Percentiles rank a stretch among this genome's conserved stretches.
Evolutionary conservation across 2,888 invertebrate species (phyloP).

Genomic region (Caenorhabditis panamensis): DNA sequence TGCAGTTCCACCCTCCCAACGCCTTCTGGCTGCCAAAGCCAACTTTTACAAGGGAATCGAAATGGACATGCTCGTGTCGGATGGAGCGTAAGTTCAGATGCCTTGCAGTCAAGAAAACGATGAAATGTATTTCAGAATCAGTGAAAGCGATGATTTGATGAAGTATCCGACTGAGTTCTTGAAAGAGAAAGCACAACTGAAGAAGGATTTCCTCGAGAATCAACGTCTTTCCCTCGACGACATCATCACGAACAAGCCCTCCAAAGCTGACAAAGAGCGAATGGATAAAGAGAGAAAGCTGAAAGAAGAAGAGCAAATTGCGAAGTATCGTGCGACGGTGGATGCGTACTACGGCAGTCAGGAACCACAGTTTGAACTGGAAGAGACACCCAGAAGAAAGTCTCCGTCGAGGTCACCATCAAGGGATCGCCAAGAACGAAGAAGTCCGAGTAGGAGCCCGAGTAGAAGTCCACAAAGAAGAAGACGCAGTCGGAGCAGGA

Average conservation of each 20-base stretch:
- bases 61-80: constrained; percentile 84
- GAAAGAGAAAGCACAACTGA: constrained; percentile 88
- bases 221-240: constrained; percentile 29
- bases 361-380: constrained; percentile 9
- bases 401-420: constrained; percentile 32
- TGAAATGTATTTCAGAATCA: constrained; percentile 28
- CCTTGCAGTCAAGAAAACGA: background rate
- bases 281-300: constrained; percentile 50
- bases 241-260: constrained; percentile 27
- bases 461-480: constrained; percentile 6
- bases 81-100: constrained; percentile 38
- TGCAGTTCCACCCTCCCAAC: constrained; percentile 94
- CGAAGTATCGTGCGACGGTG: background rate
- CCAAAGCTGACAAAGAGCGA: constrained; percentile 9
- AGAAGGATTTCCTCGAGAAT: constrained; percentile 52
- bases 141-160: constrained; percentile 29
- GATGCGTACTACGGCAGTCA: constrained; percentile 37
- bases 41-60: constrained; percentile 89
- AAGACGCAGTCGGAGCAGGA: constrained; percentile 1
- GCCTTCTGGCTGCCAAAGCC: constrained; percentile 93
- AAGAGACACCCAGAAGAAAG: constrained; percentile 13
- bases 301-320: constrained; percentile 46
- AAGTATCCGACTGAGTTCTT: constrained; percentile 86
- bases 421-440: constrained; percentile 1
- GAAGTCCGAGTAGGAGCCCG: constrained; percentile 3